Evolutionary conservation across 2,888 invertebrate species (phyloP).

Genomic region (Salpingus planirostris): DNA sequence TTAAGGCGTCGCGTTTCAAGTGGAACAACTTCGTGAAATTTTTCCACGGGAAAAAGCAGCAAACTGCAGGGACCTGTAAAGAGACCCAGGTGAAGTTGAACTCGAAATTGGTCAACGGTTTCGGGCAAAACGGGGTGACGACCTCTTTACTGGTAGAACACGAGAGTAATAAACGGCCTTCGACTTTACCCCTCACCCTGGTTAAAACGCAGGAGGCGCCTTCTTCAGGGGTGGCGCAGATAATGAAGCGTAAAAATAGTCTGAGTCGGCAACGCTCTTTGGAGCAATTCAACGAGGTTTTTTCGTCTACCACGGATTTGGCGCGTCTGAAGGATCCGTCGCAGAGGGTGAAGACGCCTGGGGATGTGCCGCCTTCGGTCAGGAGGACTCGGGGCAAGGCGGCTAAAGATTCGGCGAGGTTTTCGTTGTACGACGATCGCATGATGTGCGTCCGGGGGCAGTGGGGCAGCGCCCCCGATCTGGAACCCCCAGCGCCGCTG

Average conservation of each 20-base stretch:
- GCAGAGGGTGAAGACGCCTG: slow-evolving; percentile 71
- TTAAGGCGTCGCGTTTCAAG: slow-evolving; percentile 37
- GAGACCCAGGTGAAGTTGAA: slow-evolving; percentile 52
- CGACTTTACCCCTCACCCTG: slow-evolving; percentile 40
- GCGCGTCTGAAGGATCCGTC: slow-evolving; percentile 63
- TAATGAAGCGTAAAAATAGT: slow-evolving; percentile 37
- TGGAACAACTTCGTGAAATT: slow-evolving; percentile 47
- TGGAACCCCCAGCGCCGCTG: slow-evolving; percentile 30
- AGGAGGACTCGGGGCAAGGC: slow-evolving; percentile 59
- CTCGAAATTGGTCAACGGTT: slow-evolving; percentile 43
- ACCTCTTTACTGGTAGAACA: slow-evolving; percentile 39
- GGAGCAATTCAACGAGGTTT: slow-evolving; percentile 68
- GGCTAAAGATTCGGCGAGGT: slow-evolving; percentile 52
- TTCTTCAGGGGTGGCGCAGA: slow-evolving; percentile 37
- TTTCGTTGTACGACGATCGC: slow-evolving; percentile 81
- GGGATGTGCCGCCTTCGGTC: slow-evolving; percentile 72
- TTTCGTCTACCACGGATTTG: slow-evolving; percentile 59
- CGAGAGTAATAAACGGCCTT: slow-evolving; percentile 38
- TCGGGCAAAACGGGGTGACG: slow-evolving; percentile 44
- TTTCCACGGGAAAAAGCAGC: slow-evolving; percentile 32
- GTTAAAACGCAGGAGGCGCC: slow-evolving; percentile 26
- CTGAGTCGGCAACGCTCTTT: slow-evolving; percentile 57
- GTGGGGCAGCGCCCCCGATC: slow-evolving; percentile 41
- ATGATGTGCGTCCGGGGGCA: slow-evolving; percentile 64
- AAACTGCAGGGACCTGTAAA: slow-evolving; percentile 21